Percentiles rank a stretch among this genome's conserved stretches.
Conservation (phyloP, 1,140 invertebrate species). For the Hyphantria cunea region DNA sequence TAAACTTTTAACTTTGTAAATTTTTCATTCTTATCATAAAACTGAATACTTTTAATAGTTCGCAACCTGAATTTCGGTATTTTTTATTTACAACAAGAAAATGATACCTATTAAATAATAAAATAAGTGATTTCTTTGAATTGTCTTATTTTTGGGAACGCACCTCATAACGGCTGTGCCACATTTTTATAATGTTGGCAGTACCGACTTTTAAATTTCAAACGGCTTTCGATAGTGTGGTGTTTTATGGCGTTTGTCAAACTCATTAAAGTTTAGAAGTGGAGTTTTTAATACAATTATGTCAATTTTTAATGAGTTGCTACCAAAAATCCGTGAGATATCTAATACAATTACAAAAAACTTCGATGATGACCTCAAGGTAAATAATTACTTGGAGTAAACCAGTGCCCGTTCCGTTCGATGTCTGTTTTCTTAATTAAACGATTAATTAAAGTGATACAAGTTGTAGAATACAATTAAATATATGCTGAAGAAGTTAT, state of each 20-base stretch:
- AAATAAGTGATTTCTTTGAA: no score
- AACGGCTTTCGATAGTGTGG: conserved; percentile 72
- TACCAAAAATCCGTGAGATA: conserved; percentile 64
- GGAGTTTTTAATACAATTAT: conserved; percentile 57
- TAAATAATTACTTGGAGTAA: conserved; percentile 37
- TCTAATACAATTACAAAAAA: conserved; percentile 51
- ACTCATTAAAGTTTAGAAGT: conserved; percentile 59
- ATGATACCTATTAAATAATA: no score
- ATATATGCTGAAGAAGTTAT: conserved; percentile 15
- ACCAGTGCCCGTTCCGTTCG: conserved; percentile 9
- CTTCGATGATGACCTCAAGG: conserved; percentile 66
- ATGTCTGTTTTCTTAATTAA: neutral
- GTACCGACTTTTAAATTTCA: conserved; percentile 63
- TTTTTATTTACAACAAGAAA: no score
- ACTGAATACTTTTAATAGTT: no score
- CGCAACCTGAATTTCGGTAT: no score
- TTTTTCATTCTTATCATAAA: no score
- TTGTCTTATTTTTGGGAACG: no score
- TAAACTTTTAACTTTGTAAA: no score
- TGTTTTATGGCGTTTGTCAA: conserved; percentile 66
- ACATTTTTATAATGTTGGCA: conserved; percentile 44
- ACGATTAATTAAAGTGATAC: conserved; percentile 7
- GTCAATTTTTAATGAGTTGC: conserved; percentile 71
- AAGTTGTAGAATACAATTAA: neutral
- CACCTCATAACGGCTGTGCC: no score